Evolutionary conservation across 2,888 invertebrate genomes (phyloP).

Genomic region (Protonemura montana): DNA sequence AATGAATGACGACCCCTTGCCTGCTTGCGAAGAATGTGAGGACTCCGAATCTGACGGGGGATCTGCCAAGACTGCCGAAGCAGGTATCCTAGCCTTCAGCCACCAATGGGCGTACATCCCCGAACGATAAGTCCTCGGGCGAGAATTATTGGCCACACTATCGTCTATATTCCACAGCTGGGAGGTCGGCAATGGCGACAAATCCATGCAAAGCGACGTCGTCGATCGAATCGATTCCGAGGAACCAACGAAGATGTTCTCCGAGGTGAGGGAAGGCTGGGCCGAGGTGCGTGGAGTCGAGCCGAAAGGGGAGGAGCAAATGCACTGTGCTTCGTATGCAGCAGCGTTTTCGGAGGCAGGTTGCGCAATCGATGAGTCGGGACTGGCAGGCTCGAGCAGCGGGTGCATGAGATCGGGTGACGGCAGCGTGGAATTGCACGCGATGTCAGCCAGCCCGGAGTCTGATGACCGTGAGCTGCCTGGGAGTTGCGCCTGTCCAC

Average conservation of each 20-base stretch:
- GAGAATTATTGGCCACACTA: background rate
- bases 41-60: constrained; percentile 28
- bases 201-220: constrained; percentile 62
- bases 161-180: constrained; percentile 50
- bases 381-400: constrained; percentile 65
- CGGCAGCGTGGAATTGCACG: constrained; percentile 65
- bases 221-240: constrained; percentile 63
- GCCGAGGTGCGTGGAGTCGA: constrained; percentile 75
- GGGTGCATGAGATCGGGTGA: constrained; percentile 63
- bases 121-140: constrained; percentile 73
- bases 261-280: constrained; percentile 66
- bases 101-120: constrained; percentile 93
- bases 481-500: constrained; percentile 43
- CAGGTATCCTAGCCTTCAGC: constrained; percentile 85
- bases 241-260: constrained; percentile 64
- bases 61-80: constrained; percentile 52
- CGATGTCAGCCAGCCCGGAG: constrained; percentile 82
- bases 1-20: constrained; percentile 56
- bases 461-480: constrained; percentile 65
- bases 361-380: background rate
- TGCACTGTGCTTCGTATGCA: constrained; percentile 68
- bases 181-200: constrained; percentile 57
- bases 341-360: constrained; percentile 30
- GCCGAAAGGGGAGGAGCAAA: constrained; percentile 76
- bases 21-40: constrained; percentile 59